Percentiles rank a stretch among this genome's conserved stretches.
Conservation (phyloP, 2,113 vertebrate genomes). For the Cynopterus brachyotis region DNA sequence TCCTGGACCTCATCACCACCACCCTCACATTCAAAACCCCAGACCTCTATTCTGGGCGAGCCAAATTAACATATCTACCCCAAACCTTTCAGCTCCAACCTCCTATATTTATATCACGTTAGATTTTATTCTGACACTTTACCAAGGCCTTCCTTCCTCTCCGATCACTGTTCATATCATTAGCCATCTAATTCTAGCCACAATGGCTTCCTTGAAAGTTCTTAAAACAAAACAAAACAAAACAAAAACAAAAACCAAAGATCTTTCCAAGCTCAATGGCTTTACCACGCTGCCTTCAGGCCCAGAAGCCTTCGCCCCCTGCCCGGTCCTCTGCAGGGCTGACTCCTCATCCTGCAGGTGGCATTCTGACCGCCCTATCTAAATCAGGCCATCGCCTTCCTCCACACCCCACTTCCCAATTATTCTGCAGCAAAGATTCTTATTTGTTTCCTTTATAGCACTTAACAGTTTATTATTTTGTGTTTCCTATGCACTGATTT, state of each 20-base stretch:
- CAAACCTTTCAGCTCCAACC: background rate
- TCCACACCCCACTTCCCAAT: background rate
- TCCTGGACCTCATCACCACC: background rate
- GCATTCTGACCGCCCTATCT: background rate
- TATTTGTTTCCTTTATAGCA: background rate
- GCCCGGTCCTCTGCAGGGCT: background rate
- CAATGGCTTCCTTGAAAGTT: background rate
- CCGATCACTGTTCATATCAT: background rate
- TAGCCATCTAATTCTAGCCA: background rate
- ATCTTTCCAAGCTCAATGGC: background rate
- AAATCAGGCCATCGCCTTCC: background rate
- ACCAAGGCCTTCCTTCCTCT: background rate
- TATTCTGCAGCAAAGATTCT: background rate
- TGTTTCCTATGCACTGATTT: background rate
- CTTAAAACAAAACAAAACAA: too few species aligned
- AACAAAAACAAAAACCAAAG: background rate
- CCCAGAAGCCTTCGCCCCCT: background rate
- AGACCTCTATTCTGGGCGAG: background rate
- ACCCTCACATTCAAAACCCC: background rate
- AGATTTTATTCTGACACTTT: background rate
- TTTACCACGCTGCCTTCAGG: background rate
- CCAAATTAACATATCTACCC: background rate
- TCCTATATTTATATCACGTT: background rate
- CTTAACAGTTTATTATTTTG: background rate
- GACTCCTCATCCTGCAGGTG: background rate